Conservation (phyloP, 2,888 invertebrate genomes). For the Poecilus cupreus region DNA sequence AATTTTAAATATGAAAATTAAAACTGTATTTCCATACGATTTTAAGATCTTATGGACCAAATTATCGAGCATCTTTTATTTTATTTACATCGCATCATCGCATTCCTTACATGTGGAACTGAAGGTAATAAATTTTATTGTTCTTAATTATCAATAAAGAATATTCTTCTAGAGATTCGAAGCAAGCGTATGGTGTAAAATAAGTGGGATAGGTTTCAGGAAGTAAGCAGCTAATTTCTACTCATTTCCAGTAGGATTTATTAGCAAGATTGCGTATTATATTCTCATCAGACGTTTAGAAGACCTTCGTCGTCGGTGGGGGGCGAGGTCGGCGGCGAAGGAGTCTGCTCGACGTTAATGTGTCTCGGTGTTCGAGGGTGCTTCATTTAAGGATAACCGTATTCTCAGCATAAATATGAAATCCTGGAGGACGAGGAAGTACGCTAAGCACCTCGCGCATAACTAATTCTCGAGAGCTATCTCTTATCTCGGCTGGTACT, state of each 20-base stretch:
- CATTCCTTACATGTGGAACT: too few species aligned
- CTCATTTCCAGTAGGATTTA: slow-evolving; percentile 31
- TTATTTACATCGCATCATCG: too few species aligned
- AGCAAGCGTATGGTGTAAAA: too few species aligned
- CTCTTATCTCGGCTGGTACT: slow-evolving; percentile 46
- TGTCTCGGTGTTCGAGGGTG: slow-evolving; percentile 30
- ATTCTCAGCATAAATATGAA: slow-evolving; percentile 41
- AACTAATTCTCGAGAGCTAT: slow-evolving; percentile 52
- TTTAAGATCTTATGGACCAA: too few species aligned
- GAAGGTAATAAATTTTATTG: too few species aligned
- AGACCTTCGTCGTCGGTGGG: neutral
- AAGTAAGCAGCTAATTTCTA: slow-evolving; percentile 22
- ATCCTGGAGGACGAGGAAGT: neutral
- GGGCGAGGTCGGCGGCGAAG: neutral
- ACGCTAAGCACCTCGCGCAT: slow-evolving; percentile 50
- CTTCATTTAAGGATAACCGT: slow-evolving; percentile 38
- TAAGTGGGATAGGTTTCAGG: neutral
- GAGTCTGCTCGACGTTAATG: slow-evolving; percentile 23
- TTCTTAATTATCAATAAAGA: too few species aligned
- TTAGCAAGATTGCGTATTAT: slow-evolving; percentile 41
- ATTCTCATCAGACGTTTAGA: slow-evolving; percentile 23
- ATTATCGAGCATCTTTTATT: too few species aligned
- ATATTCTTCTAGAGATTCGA: too few species aligned
- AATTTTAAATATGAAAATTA: too few species aligned
- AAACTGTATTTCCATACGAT: too few species aligned